These are phyloP conservation scores for Scaptomyza montana DNA, from an alignment of 1,140 invertebrate genomes.

Conservation along the genomic window DNA sequence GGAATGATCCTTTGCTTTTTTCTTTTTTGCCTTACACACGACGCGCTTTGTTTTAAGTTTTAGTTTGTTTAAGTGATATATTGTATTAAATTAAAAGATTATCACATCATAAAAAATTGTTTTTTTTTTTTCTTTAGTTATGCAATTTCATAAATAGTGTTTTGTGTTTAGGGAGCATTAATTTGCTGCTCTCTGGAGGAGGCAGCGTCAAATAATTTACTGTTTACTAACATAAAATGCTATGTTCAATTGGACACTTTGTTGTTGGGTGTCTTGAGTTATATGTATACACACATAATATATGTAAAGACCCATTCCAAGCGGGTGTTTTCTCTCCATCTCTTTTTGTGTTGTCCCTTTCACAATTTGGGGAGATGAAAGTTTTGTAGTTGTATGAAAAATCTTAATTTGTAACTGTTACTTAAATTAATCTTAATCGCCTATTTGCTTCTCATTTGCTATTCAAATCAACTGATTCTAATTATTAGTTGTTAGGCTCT, in stretches of 20 bases:
- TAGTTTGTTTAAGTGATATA: slow-evolving; percentile 61
- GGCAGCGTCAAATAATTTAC: slow-evolving; percentile 71
- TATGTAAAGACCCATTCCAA: neutral
- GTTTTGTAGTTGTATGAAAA: slow-evolving; percentile 59
- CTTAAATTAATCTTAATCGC: slow-evolving; percentile 72
- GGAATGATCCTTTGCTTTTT: slow-evolving; percentile 65
- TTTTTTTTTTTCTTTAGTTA: slow-evolving; percentile 18
- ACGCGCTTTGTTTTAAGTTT: slow-evolving; percentile 54
- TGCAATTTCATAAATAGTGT: slow-evolving; percentile 67
- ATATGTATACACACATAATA: slow-evolving; percentile 4
- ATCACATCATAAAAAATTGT: slow-evolving; percentile 71
- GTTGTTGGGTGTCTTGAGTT: slow-evolving; percentile 1
- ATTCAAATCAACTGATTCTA: slow-evolving; percentile 74
- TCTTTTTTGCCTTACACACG: slow-evolving; percentile 34
- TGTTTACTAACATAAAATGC: slow-evolving; percentile 63
- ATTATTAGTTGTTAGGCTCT: slow-evolving; percentile 43
- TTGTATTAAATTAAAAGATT: slow-evolving; percentile 76
- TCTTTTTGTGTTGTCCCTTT: slow-evolving; percentile 6
- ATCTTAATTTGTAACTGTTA: slow-evolving; percentile 70
- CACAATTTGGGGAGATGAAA: slow-evolving; percentile 20
- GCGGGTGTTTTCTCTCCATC: slow-evolving; percentile 4
- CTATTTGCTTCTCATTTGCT: slow-evolving; percentile 77
- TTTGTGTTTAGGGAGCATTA: slow-evolving; percentile 29
- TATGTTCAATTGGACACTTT: slow-evolving; percentile 57
- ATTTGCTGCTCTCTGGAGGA: slow-evolving; percentile 13